Base-by-base conservation (phyloP, 2,797 vertebrate species). In the Craterocephalus amniculus region DNA sequence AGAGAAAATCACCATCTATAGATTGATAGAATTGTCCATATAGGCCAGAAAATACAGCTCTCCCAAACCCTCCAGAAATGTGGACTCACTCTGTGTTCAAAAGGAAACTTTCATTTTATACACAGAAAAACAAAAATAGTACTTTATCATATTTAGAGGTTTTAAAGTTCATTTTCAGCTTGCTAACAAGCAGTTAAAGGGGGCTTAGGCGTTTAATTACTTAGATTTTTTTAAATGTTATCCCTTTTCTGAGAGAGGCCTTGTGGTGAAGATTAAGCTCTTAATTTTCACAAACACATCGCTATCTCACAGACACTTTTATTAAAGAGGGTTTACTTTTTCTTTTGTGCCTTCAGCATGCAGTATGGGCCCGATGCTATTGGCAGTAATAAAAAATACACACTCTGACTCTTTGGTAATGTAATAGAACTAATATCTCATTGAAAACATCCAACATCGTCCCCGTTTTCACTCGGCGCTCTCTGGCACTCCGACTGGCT, bases 381-480 rank as follows among this genome's bases (percentile, higher is more conserved):
- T 89, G 74, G 31, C 81, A 85, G 76, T 80, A 77, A 80, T 62
- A 83, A 35, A 61, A 56, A 78, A 83, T 32, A 70, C 52, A 65
- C 29, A 64, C 52, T 69, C 52, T 55, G 58, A 55, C 36, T 76
- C 74, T 67, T 76, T 43, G 75, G 64, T 78, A 67, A 86, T 76
- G 63, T 59, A 80, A 81, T 32, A 65, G 58, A 70, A 52, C 57
- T 64, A 63, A 86, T 80, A 7, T 29, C 29, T 74, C 69, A 83
- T 67, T 77, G 70, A 60, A 67, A 76, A 79, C 72, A 58, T n/a
- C n/a, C n/a, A n/a, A n/a, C n/a, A n/a, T n/a, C n/a, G n/a, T n/a
- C n/a, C n/a, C n/a, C 32, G 62, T 32, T 54, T 48, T 67, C 36
- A 35, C 40, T 34, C 31, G 6, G 0, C 22, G 66, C 43, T 81